phyloP scores from a whole-genome alignment of 2,113 vertebrate species.

The Zosterops hypoxanthus region DNA sequence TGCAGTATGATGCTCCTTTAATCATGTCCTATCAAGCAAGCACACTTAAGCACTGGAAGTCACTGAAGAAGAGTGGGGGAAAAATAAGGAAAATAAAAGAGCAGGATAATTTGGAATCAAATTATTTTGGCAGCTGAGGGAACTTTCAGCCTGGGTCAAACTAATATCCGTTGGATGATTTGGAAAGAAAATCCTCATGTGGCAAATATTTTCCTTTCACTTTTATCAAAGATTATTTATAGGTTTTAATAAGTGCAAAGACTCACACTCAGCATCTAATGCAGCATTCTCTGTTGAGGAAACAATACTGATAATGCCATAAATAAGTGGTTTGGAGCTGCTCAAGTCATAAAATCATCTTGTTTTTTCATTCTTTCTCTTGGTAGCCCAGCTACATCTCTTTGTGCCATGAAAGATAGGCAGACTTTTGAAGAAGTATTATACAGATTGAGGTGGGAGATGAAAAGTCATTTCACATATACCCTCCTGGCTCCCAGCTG shows the following conservation, averaged over 20 bases:
- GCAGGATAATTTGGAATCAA: background rate
- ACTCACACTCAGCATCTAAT: background rate
- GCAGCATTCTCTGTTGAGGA: background rate
- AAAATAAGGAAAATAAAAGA: background rate
- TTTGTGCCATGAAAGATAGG: background rate
- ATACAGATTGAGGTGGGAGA: background rate
- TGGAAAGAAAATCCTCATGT: background rate
- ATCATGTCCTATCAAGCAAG: background rate
- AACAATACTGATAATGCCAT: background rate
- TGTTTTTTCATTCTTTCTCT: background rate
- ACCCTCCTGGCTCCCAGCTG: background rate
- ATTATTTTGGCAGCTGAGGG: background rate
- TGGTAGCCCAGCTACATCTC: background rate
- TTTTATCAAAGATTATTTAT: constrained; percentile 12
- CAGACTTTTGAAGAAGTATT: background rate
- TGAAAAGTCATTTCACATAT: background rate
- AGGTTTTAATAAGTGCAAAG: constrained; percentile 28
- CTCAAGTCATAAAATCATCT: background rate
- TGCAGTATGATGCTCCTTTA: background rate
- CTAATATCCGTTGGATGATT: background rate
- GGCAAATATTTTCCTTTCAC: background rate
- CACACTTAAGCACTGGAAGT: background rate
- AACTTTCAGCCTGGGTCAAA: background rate
- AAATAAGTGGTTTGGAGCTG: background rate
- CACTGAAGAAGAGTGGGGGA: background rate